Percentiles rank a stretch among this genome's conserved stretches.
Evolutionary conservation across 2,113 vertebrate genomes (phyloP).

Genomic region (Pelusios castaneus): DNA sequence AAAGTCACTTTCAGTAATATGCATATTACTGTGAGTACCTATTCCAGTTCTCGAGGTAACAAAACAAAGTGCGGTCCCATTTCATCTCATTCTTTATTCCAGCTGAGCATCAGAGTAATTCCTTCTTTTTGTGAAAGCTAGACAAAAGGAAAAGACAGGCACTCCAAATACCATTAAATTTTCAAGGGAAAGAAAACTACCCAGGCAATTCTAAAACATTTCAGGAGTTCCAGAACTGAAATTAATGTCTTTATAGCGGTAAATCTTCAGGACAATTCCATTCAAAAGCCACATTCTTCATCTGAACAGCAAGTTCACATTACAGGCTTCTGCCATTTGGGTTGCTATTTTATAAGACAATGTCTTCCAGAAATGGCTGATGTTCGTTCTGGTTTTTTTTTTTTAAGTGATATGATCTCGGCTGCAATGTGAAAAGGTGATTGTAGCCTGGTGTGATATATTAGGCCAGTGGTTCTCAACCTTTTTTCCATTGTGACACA

Average conservation of each 20-base stretch:
- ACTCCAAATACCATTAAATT: not conserved
- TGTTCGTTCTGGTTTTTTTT: not conserved
- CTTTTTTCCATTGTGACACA: no score
- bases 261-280: not conserved
- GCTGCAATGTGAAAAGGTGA: not conserved
- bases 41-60: not conserved
- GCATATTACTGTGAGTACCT: not conserved
- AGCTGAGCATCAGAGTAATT: not conserved
- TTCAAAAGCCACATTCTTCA: not conserved
- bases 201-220: not conserved
- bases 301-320: not conserved
- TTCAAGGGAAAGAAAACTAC: not conserved
- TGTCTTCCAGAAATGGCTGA: not conserved
- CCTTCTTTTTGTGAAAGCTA: not conserved
- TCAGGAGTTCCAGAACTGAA: not conserved
- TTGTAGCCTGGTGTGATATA: not conserved
- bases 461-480: no score
- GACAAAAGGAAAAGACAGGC: not conserved
- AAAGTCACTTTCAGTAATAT: not conserved
- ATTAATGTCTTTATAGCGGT: not conserved
- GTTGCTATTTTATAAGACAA: not conserved
- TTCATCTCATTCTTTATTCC: not conserved
- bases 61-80: not conserved
- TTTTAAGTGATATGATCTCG: not conserved
- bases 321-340: not conserved